These are phyloP conservation scores for Sycophila sp. DNA, from an alignment of 1,140 invertebrate species.

Conservation along the genomic window DNA sequence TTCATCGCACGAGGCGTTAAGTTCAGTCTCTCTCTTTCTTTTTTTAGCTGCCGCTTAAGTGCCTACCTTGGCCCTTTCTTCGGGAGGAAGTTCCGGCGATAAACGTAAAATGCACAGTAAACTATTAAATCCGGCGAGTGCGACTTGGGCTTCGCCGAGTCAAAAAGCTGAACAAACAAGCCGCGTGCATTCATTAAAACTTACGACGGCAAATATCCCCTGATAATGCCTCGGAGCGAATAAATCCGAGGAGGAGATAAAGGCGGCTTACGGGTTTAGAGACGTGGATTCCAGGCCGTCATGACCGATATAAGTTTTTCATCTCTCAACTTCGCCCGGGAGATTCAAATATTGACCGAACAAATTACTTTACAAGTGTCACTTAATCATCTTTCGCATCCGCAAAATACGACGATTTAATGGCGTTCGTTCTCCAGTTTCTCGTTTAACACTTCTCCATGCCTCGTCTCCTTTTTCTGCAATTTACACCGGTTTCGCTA, in stretches of 20 bases:
- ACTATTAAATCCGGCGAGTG: not conserved
- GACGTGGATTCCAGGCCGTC: not conserved
- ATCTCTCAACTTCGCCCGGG: not conserved
- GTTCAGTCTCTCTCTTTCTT: not conserved
- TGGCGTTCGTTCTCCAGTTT: no score
- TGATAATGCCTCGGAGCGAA: not conserved
- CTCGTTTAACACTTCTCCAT: no score
- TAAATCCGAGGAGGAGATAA: not conserved
- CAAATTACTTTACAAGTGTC: not conserved
- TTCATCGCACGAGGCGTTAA: not conserved
- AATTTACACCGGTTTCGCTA: no score
- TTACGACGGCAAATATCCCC: slow-evolving; percentile 1
- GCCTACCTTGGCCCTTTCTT: not conserved
- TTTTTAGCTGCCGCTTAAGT: not conserved
- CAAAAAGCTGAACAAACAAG: not conserved
- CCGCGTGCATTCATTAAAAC: slow-evolving; percentile 1
- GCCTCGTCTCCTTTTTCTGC: no score
- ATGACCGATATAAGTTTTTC: not conserved
- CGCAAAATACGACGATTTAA: no score
- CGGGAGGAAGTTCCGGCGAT: not conserved
- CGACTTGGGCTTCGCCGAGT: no score
- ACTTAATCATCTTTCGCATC: not conserved
- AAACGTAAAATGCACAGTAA: not conserved
- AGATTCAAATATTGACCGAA: slow-evolving; percentile 7
- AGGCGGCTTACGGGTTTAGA: slow-evolving; percentile 1